These are phyloP conservation scores for Dolichallabes microphthalmus DNA, from an alignment of 2,113 vertebrate genomes.

Conservation along the genomic window DNA sequence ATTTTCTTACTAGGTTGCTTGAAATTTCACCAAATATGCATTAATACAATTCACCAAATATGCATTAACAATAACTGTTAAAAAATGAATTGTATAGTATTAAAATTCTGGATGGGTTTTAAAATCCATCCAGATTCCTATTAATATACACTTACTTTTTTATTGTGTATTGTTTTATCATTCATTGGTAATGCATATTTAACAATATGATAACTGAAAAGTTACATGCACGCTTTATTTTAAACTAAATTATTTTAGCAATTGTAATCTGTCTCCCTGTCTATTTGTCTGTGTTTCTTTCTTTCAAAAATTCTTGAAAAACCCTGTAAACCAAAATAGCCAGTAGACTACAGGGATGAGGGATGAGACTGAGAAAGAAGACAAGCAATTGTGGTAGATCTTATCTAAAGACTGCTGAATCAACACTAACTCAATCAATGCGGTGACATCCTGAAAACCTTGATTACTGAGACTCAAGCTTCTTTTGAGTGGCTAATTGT, in stretches of 20 bases:
- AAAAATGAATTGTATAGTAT: too few species aligned
- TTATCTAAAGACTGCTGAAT: constrained; percentile 39
- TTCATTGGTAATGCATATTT: neutral
- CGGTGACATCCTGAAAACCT: constrained; percentile 19
- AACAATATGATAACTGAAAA: neutral
- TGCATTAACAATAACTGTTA: too few species aligned
- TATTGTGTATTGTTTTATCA: too few species aligned
- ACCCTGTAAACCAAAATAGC: neutral
- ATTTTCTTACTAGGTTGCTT: neutral
- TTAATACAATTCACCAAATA: neutral
- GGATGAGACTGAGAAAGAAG: neutral
- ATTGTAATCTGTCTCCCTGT: neutral
- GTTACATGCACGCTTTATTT: neutral
- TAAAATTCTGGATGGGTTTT: neutral
- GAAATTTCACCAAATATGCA: neutral
- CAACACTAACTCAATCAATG: constrained; percentile 38
- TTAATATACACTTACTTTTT: too few species aligned
- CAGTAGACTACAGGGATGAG: constrained; percentile 12
- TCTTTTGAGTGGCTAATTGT: constrained; percentile 15
- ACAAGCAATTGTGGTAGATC: constrained; percentile 35
- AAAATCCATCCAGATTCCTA: neutral
- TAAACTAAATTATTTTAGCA: neutral
- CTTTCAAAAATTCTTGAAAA: neutral
- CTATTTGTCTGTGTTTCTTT: neutral
- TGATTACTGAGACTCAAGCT: neutral